Conservation (phyloP, 2,797 vertebrate species). For the Gallinago nigripennis region DNA sequence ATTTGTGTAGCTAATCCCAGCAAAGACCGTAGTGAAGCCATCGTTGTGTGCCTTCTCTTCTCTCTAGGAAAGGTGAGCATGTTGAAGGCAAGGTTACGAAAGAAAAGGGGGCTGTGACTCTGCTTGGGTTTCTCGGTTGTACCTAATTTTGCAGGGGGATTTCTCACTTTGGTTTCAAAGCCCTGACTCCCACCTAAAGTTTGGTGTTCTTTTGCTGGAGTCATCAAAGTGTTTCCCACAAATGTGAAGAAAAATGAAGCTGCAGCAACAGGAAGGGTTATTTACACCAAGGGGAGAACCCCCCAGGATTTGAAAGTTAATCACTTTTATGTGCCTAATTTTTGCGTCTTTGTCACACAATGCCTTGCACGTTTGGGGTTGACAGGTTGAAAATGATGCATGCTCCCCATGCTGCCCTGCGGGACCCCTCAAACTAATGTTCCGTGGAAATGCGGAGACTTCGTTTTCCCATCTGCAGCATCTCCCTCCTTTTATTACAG, state of each 20-base stretch:
- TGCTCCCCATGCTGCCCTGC: background rate
- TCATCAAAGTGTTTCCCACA: background rate
- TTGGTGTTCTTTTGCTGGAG: background rate
- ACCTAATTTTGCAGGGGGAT: background rate
- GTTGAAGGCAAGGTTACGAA: background rate
- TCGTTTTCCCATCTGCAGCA: background rate
- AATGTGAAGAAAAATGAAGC: background rate
- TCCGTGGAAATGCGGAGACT: background rate
- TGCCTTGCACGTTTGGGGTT: background rate
- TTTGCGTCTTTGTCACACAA: background rate
- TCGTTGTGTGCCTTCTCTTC: background rate
- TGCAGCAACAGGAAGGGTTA: background rate
- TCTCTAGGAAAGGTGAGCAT: background rate
- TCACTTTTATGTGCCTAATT: background rate
- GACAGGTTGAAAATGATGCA: slow-evolving; percentile 4
- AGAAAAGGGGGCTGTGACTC: background rate
- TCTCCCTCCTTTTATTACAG: background rate
- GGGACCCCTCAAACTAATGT: background rate
- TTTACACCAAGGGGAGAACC: background rate
- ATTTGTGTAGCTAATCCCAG: background rate
- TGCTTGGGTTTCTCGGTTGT: background rate
- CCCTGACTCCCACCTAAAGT: background rate
- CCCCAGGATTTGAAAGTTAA: background rate
- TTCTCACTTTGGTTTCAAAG: background rate
- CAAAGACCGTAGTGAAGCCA: background rate